phyloP scores from a whole-genome alignment of 2,888 invertebrate genomes.

The Himalopsyche anomala region DNA sequence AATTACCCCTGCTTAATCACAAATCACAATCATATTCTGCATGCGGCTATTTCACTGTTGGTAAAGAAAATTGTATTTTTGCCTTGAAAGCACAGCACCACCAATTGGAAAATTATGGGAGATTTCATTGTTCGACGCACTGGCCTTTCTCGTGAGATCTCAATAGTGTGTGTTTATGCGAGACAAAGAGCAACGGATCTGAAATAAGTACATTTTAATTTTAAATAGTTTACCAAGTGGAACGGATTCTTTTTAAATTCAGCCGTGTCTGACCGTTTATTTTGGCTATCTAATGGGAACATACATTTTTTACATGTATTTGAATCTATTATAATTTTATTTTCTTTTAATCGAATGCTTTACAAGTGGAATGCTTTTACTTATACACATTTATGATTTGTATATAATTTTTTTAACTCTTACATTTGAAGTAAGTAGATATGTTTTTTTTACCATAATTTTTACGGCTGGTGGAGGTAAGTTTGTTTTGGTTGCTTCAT shows the following conservation, averaged over 20 bases:
- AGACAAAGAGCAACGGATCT: slow-evolving; percentile 40
- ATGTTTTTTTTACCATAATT: too few relatives aligned
- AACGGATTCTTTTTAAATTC: slow-evolving; percentile 38
- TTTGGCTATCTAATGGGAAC: slow-evolving; percentile 43
- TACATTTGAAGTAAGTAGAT: too few relatives aligned
- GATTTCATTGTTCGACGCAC: not conserved
- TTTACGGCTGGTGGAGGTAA: not conserved
- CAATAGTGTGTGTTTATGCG: slow-evolving; percentile 36
- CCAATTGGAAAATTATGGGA: slow-evolving; percentile 39
- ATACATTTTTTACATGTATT: not conserved
- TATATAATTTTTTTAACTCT: not conserved
- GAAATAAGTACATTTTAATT: slow-evolving; percentile 42
- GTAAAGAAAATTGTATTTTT: not conserved
- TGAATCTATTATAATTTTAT: not conserved
- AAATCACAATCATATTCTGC: not conserved
- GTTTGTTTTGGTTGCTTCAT: not conserved
- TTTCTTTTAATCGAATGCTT: slow-evolving; percentile 6
- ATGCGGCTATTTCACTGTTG: not conserved
- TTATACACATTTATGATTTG: too few relatives aligned
- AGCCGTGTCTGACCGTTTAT: slow-evolving; percentile 47
- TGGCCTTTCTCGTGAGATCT: slow-evolving; percentile 39
- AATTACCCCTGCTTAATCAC: not conserved
- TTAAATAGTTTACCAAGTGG: slow-evolving; percentile 46
- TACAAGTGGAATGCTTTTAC: not conserved
- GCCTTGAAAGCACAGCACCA: not conserved